Conservation (phyloP, 1,140 invertebrate genomes). For the Bilobella aurantiaca region DNA sequence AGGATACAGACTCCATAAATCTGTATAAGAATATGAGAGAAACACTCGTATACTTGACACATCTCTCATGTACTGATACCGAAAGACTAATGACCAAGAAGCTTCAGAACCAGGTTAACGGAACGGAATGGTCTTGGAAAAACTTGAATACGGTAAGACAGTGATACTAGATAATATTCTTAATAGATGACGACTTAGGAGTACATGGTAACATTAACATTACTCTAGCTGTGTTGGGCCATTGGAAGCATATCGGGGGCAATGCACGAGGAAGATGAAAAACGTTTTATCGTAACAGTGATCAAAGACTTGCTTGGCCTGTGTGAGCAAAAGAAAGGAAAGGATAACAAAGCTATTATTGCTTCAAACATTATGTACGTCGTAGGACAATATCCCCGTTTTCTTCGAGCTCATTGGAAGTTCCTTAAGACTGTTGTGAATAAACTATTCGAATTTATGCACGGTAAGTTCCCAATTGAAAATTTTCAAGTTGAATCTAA, state of each 20-base stretch:
- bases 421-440: constrained; percentile 99
- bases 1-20: constrained; percentile 99
- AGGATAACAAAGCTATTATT: constrained; percentile 99
- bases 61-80: constrained; percentile 95
- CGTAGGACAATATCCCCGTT: constrained; percentile 98
- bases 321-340: constrained; percentile 98
- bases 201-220: background rate
- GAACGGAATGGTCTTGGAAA: constrained; percentile 99
- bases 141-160: constrained; percentile 85
- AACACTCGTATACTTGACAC: constrained; percentile 95
- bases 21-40: constrained; percentile 99
- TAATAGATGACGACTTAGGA: background rate
- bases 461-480: constrained; percentile 58
- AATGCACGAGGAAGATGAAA: constrained; percentile 99
- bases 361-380: constrained; percentile 99
- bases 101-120: constrained; percentile 96
- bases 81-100: constrained; percentile 99
- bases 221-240: constrained; percentile 83
- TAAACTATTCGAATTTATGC: constrained; percentile 99
- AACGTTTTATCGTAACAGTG: constrained; percentile 96
- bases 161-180: constrained; percentile 39
- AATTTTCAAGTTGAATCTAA: too few relatives aligned
- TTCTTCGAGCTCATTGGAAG: constrained; percentile 98
- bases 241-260: constrained; percentile 99
- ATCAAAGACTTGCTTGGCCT: constrained; percentile 96